Conservation (phyloP, 1,140 invertebrate genomes). For the Meloidogyne chitwoodi region DNA sequence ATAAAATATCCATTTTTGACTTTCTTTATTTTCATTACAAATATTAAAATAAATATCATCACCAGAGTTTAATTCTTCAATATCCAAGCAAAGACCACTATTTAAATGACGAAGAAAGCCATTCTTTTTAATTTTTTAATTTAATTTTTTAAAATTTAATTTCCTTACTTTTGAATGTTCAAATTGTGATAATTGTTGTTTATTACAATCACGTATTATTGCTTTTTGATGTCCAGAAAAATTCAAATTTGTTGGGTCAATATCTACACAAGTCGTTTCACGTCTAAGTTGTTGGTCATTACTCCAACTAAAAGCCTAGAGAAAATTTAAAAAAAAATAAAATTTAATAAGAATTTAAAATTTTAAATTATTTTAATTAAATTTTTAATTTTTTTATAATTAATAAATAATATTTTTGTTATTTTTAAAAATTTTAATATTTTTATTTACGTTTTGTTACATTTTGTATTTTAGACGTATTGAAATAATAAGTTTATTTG, state of each 20-base stretch:
- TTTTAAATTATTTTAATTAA: too few species aligned
- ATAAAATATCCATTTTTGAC: slow-evolving; percentile 29
- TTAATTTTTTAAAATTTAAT: not conserved
- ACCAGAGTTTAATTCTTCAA: slow-evolving; percentile 21
- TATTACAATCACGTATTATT: slow-evolving; percentile 24
- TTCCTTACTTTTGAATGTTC: slow-evolving; percentile 37
- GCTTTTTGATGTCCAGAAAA: slow-evolving; percentile 15
- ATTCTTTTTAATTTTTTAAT: slow-evolving; percentile 11
- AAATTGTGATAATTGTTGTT: slow-evolving; percentile 20
- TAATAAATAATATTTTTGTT: too few species aligned
- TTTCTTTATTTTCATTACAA: not conserved
- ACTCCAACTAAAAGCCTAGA: slow-evolving; percentile 50
- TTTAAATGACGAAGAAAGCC: slow-evolving; percentile 31
- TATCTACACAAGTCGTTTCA: slow-evolving; percentile 50
- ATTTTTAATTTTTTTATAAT: too few species aligned
- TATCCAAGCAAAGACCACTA: slow-evolving; percentile 36
- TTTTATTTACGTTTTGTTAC: too few species aligned
- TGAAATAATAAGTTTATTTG: too few species aligned
- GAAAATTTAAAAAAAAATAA: not conserved
- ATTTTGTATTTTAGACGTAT: too few species aligned
- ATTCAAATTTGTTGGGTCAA: slow-evolving; percentile 9
- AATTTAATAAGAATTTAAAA: not conserved
- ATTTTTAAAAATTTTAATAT: too few species aligned
- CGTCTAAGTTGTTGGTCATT: slow-evolving; percentile 36
- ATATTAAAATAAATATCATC: slow-evolving; percentile 41